Evolutionary conservation across 2,888 invertebrate species (phyloP).

Genomic region (Drosophila mimica): DNA sequence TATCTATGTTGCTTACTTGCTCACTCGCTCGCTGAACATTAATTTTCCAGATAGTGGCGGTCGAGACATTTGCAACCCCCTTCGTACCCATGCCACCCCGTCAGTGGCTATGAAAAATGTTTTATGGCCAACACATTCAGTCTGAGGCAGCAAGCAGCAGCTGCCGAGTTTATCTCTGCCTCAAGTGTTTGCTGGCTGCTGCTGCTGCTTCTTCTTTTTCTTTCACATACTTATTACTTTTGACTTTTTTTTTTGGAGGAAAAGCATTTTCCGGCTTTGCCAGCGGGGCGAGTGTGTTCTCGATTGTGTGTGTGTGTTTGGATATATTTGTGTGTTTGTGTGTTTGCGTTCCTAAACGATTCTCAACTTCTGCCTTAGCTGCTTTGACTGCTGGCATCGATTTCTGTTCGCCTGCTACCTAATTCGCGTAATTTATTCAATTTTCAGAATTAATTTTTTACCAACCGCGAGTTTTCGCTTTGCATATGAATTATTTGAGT

Average conservation of each 20-base stretch:
- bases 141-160: conserved; percentile 30
- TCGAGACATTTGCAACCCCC: conserved; percentile 72
- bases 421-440: conserved; percentile 84
- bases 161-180: conserved; percentile 55
- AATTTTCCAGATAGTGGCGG: conserved; percentile 71
- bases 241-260: conserved; percentile 73
- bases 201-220: conserved; percentile 50
- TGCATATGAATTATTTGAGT: conserved; percentile 60
- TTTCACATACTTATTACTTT: conserved; percentile 74
- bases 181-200: conserved; percentile 53
- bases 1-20: conserved; percentile 9
- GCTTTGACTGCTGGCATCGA: conserved; percentile 37
- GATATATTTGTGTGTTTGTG: conserved; percentile 25
- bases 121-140: conserved; percentile 60
- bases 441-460: conserved; percentile 81
- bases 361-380: conserved; percentile 64
- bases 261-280: conserved; percentile 71
- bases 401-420: conserved; percentile 80
- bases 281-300: conserved; percentile 20
- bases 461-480: conserved; percentile 52
- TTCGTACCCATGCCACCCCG: conserved; percentile 29
- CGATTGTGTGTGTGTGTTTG: conserved; percentile 16
- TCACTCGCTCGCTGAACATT: conserved; percentile 37
- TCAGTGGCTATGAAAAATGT: conserved; percentile 64
- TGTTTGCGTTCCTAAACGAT: conserved; percentile 67